Percentiles rank a stretch among this genome's conserved stretches.
These are phyloP conservation scores for Etheostoma perlongum DNA, from an alignment of 2,797 vertebrate species.

Conservation along the genomic window DNA sequence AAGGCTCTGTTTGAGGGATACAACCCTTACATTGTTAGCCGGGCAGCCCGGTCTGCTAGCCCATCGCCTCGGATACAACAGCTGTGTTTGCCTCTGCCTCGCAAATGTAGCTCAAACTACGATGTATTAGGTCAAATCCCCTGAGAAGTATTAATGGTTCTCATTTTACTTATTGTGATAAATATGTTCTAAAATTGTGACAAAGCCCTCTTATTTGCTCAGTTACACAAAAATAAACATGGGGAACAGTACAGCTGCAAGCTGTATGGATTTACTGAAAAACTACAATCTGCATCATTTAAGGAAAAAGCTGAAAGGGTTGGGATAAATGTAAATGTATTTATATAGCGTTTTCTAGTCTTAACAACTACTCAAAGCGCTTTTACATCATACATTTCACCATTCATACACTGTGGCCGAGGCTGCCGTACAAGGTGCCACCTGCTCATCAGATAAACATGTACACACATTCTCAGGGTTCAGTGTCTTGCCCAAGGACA, in stretches of 20 bases:
- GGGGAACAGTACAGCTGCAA: neutral
- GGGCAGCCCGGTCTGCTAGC: slow-evolving; percentile 60
- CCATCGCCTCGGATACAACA: slow-evolving; percentile 75
- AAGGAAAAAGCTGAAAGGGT: neutral
- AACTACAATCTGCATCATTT: neutral
- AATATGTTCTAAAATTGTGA: slow-evolving; percentile 3
- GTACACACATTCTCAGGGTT: no score
- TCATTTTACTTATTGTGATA: neutral
- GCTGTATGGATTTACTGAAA: neutral
- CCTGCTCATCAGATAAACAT: no score
- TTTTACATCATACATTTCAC: no score
- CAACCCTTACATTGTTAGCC: slow-evolving; percentile 72
- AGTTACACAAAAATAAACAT: neutral
- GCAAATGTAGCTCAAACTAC: slow-evolving; percentile 73
- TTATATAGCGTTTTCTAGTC: no score
- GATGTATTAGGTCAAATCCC: neutral
- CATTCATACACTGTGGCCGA: no score
- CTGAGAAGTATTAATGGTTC: slow-evolving; percentile 10
- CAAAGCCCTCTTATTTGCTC: slow-evolving; percentile 4
- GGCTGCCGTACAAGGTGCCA: no score
- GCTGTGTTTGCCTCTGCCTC: slow-evolving; percentile 79
- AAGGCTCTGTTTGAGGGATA: slow-evolving; percentile 70
- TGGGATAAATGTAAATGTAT: no score
- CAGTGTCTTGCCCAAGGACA: no score
- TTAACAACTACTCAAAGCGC: no score